phyloP scores from a whole-genome alignment of 2,888 invertebrate species.

The Callosobruchus maculatus region DNA sequence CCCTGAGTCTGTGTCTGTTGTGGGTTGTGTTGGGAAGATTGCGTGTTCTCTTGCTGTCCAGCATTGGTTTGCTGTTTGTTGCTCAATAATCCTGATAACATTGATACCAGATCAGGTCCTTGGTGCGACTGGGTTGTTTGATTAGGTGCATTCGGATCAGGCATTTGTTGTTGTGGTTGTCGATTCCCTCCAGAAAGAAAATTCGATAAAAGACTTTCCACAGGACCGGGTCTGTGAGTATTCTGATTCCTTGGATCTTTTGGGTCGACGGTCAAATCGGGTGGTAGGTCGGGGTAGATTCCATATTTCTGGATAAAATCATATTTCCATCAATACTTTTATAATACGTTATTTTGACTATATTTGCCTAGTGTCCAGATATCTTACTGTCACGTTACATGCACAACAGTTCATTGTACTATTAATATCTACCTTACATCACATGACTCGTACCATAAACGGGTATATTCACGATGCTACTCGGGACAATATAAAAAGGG shows the following conservation, averaged over 20 bases:
- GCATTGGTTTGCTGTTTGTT: constrained; percentile 5
- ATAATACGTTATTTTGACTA: neutral
- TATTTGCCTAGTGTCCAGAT: neutral
- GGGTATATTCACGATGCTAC: neutral
- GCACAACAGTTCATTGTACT: neutral
- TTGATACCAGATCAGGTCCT: constrained; percentile 12
- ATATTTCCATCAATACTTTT: neutral
- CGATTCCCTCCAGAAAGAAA: constrained; percentile 17
- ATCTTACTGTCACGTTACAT: neutral
- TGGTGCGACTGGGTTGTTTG: constrained; percentile 14
- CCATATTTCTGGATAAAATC: constrained; percentile 26
- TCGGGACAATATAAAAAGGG: neutral
- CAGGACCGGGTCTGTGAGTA: constrained; percentile 12
- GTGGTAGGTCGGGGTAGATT: constrained; percentile 29
- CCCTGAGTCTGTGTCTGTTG: neutral
- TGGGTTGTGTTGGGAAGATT: neutral
- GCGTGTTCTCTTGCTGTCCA: neutral
- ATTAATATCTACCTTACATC: neutral
- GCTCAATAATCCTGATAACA: constrained; percentile 14
- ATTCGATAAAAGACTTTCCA: constrained; percentile 20
- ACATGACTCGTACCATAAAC: neutral
- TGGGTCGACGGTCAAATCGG: constrained; percentile 19
- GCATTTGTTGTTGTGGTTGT: constrained; percentile 11
- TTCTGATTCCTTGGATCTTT: constrained; percentile 14
- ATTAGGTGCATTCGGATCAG: constrained; percentile 7